These are phyloP conservation scores for Neuroterus valhalla DNA, from an alignment of 1,140 invertebrate species.

Conservation along the genomic window DNA sequence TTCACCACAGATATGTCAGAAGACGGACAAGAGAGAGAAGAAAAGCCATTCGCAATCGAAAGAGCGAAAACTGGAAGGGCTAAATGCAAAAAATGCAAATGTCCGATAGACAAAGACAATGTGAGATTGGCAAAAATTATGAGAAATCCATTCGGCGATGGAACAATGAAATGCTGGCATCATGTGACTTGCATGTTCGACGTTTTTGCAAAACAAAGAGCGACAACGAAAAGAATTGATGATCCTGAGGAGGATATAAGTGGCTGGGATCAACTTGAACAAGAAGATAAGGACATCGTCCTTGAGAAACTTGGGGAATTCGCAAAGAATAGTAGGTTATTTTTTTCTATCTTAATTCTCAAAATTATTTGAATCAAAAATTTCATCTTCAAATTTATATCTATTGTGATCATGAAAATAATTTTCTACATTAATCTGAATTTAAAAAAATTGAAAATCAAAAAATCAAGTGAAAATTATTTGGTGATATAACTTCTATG, in stretches of 20 bases:
- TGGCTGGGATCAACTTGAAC: conserved; percentile 82
- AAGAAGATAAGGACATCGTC: conserved; percentile 82
- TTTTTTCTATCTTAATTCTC: conserved; percentile 6
- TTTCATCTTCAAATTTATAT: too few species aligned
- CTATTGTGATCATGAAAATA: too few species aligned
- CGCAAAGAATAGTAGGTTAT: conserved; percentile 70
- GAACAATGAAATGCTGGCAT: conserved; percentile 91
- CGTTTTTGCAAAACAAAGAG: conserved; percentile 84
- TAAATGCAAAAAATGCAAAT: conserved; percentile 91
- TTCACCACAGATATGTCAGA: conserved; percentile 52
- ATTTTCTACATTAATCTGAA: too few species aligned
- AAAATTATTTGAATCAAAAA: conserved; percentile 3
- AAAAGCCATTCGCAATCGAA: conserved; percentile 82
- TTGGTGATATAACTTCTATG: background rate
- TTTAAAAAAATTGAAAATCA: too few species aligned
- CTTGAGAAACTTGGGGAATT: conserved; percentile 78
- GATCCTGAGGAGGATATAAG: conserved; percentile 83
- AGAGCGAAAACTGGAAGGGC: conserved; percentile 87
- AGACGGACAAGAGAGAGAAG: conserved; percentile 66
- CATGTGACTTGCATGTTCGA: conserved; percentile 89
- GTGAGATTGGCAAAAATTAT: conserved; percentile 85
- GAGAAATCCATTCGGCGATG: conserved; percentile 87
- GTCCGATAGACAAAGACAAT: conserved; percentile 83
- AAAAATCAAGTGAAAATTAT: conserved; percentile 8
- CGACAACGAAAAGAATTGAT: conserved; percentile 88